Base-by-base conservation (phyloP, 1,140 invertebrate species). In the Caenorhabditis latens region DNA sequence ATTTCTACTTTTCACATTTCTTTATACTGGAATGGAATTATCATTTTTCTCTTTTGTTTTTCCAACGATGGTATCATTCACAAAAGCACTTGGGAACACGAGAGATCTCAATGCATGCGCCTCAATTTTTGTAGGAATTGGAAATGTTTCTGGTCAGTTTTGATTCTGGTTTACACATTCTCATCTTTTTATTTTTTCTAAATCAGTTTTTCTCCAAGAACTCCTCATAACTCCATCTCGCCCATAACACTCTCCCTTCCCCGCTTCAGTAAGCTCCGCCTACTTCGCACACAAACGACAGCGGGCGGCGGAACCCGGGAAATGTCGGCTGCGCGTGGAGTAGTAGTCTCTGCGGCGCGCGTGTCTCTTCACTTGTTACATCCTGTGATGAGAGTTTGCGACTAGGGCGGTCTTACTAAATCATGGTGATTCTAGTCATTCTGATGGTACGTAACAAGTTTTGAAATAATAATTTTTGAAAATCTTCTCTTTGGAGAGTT, bases 371-470 rank as follows among this genome's bases (percentile, higher is more conserved):
- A 43, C 40, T 43, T 79, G 40, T 79, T 79, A 79, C 71, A 79
- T 79, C 71, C 71, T 43, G 24, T 79, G 71, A 79, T 79, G 71
- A 79, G 46, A 79, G 71, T 50, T 79, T 79, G 71, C 71, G 71
- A 79, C 71, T 79, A 79, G 71, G 71, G 71, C 71, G 71, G 71
- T 79, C 71, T 21, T 79, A 79, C 71, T 53, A 7, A 79, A 50
- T 79, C 43, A 79, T 79, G 71, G 71, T 79, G 71, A 79, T 79
- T 79, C 71, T 79, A 79, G 71, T 79, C 71, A 79, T 79, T 79
- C 71, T 79, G 71, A 79, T 79, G 71, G 71, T 79, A 79, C 9
- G 43, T 50, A 79, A 50, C 71, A 79, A 24, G 16, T 13, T n/a
- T 11, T 19, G 1, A 48, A 14, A 6, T 43, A 14, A 6, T 43